Evolutionary conservation across 2,888 invertebrate genomes (phyloP), one percentile per base, ranked within the genome.

Genomic region (Dilophus febrilis): DNA sequence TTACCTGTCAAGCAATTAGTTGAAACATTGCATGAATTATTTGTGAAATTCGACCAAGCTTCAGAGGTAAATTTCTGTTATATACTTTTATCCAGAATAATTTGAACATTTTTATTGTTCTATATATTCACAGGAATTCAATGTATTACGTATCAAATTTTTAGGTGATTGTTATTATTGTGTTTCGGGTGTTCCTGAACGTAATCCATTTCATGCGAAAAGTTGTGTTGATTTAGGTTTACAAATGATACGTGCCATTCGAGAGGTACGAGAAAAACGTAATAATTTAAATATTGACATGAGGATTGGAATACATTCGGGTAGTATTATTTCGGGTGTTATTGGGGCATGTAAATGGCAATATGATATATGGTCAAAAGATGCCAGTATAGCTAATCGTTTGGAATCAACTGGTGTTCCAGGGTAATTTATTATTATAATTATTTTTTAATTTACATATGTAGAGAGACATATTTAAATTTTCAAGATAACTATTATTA

Each of bases 281-380:
- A 75, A 84, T 11, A 72, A 77, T 18, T 70, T 92, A 16, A 76
- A 86, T 51, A 86, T 95, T 39, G 86, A 94, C 54, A 95, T 95
- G 95, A 68, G 95, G 49, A 95, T 95, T 45, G 95, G 95, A 0
- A 78, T 95, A 1, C 94, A 95, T 58, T 83, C 87, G 3, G 95
- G 95, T 0, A 79, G 77, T 52, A 87, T 94, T 35, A 68, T 90
- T 37, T 85, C 91, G 48, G 94, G 95, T 0, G 75, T 95, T 1
- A 75, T 95, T 38, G 95, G 95, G 0, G 75, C 83, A 6, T 76
- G 82, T 48, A 95, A 95, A 61, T 92, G 92, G 87, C 94, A 95
- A 58, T 95, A 80, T 55, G 95, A 95, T 56, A 82, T 95, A 45
- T 95, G 94, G 84, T 85, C 84, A 0, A 82, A 82, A 55, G 94